phyloP scores from a whole-genome alignment of 2,797 vertebrate species.

The Anisognathus igniventris region DNA sequence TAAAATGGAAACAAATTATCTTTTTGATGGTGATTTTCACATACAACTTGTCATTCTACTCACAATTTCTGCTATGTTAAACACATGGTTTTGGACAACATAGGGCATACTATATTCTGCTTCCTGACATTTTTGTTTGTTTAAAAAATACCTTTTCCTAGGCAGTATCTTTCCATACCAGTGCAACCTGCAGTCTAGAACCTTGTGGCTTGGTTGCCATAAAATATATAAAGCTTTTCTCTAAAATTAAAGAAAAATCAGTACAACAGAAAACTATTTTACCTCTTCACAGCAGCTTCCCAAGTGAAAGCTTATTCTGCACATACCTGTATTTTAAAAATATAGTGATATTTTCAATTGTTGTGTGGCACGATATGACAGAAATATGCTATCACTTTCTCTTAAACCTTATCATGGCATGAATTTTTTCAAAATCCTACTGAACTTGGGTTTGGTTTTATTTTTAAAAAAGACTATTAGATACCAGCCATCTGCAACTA shows the following conservation, averaged over 20 bases:
- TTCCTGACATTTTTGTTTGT: background rate
- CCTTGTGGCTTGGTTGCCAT: background rate
- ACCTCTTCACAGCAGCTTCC: background rate
- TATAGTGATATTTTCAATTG: background rate
- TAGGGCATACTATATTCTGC: background rate
- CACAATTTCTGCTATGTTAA: background rate
- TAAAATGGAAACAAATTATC: background rate
- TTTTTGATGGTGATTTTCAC: background rate
- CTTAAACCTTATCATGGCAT: background rate
- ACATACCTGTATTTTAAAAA: background rate
- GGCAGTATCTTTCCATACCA: background rate
- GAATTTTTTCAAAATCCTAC: background rate
- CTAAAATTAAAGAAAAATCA: background rate
- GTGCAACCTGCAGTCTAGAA: background rate
- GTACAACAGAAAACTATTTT: background rate
- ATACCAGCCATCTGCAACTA: background rate
- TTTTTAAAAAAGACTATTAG: background rate
- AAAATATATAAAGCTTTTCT: constrained; percentile 3
- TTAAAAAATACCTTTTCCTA: background rate
- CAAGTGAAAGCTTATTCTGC: background rate
- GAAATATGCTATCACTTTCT: background rate
- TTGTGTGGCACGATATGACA: background rate
- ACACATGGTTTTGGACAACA: background rate
- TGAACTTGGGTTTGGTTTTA: background rate
- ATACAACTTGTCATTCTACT: background rate